Evolutionary conservation across 2,113 vertebrate species (phyloP), one percentile per base, ranked within the genome.

Genomic region (Myocastor coypus): DNA sequence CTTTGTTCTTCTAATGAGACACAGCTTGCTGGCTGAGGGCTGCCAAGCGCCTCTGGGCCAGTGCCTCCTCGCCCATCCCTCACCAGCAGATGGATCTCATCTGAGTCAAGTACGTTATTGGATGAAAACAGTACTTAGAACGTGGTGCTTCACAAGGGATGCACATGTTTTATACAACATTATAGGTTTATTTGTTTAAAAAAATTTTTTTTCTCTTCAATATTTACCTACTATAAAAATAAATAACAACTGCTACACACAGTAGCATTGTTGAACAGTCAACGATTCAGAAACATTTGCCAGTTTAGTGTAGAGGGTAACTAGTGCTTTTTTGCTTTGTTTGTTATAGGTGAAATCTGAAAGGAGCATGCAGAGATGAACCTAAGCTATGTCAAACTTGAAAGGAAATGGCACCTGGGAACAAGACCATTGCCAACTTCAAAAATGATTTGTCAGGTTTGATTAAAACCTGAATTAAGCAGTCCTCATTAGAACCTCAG

Each of bases 401-500:
- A 87, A 94, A 80, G 42, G 92, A 97, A 96, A 96, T 94, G 69
- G 66, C 89, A 98, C 91, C 92, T 94, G 89, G 86, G 94, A 97
- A 97, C 97, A 94, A 94, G 90, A 55, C 37, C 50, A 94, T 85
- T 98, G 86, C 94, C 97, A 97, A 80, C 91, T 73, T 97, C 97
- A 96, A 69, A 0, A 2, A 88, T 97, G 94, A 40, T 97, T 94
- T 97, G 96, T 96, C 93, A 97, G 64, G 77, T 98, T 96, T 98
- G 96, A 98, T 98, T 98, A 98, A 98, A 97, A 92, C 55, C 75
- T 86, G 92, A 98, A 97, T 97, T 97, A 98, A 95, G 81, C 92
- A 97, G 32, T 80, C 37, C 96, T 98, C 92, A 94, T 98, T 98
- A 98, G 84, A 97, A 94, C 34, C 97, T 97, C 19, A 37, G 71